Conservation (phyloP, 2,113 vertebrate genomes). For the Colaptes auratus region DNA sequence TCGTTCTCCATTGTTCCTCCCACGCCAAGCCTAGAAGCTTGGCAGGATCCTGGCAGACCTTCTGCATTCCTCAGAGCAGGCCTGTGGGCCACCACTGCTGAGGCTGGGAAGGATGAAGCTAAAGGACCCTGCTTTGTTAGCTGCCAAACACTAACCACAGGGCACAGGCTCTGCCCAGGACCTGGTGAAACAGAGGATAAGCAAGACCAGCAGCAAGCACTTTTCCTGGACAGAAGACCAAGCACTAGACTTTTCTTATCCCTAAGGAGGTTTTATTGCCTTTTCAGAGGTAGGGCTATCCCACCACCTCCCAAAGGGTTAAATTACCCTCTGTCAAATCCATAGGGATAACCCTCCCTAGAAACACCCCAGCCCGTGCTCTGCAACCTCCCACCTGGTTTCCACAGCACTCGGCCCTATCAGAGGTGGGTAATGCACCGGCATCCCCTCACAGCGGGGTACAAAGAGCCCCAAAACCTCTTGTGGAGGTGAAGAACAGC, state of each 20-base stretch:
- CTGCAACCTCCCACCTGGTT: neutral
- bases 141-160: neutral
- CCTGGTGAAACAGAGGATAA: accelerated
- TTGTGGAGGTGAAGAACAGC: too few relatives aligned
- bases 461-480: neutral
- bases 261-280: accelerated
- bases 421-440: too few relatives aligned
- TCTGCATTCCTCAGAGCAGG: neutral
- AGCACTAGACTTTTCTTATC: accelerated
- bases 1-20: neutral
- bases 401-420: neutral
- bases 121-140: accelerated
- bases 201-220: accelerated
- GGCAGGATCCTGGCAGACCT: neutral
- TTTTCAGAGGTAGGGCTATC: neutral
- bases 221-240: neutral
- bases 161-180: neutral
- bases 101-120: neutral
- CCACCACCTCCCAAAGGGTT: accelerated
- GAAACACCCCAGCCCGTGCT: accelerated
- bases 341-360: neutral
- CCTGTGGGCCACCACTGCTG: neutral
- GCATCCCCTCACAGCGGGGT: accelerated
- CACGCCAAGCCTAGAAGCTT: neutral
- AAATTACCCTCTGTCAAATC: neutral